Conservation (phyloP, 2,888 invertebrate genomes). For the Dicyrtoma fusca region DNA sequence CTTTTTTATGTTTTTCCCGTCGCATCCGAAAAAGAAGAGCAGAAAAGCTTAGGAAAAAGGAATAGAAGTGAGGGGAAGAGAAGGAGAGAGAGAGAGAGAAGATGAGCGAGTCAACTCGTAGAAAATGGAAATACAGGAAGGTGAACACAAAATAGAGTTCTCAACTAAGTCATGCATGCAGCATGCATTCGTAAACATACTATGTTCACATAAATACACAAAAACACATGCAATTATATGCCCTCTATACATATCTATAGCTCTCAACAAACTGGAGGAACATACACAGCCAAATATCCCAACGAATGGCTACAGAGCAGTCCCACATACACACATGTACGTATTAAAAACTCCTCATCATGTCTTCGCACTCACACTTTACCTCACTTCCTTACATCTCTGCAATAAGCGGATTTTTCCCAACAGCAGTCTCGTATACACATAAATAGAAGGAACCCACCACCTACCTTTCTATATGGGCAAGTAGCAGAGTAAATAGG, state of each 20-base stretch:
- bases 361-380: too few relatives aligned
- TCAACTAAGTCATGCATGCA: constrained; percentile 34
- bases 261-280: too few relatives aligned
- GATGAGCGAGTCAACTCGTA: constrained; percentile 33
- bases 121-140: constrained; percentile 40
- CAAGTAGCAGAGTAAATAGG: too few relatives aligned
- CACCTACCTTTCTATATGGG: too few relatives aligned
- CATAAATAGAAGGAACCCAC: too few relatives aligned
- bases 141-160: constrained; percentile 38
- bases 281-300: too few relatives aligned
- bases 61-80: constrained; percentile 31
- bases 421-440: too few relatives aligned
- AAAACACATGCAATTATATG: neutral
- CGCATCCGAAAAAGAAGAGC: constrained; percentile 54
- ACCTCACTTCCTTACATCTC: too few relatives aligned
- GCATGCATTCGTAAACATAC: constrained; percentile 27
- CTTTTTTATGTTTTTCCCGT: constrained; percentile 58
- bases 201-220: constrained; percentile 1
- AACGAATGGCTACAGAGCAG: neutral
- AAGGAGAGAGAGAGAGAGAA: constrained; percentile 32
- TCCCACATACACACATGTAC: neutral
- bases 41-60: constrained; percentile 38
- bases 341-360: neutral
- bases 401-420: too few relatives aligned
- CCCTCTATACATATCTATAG: too few relatives aligned